Conservation (phyloP, 2,113 vertebrate species). For the Coryphaenoides rupestris region DNA sequence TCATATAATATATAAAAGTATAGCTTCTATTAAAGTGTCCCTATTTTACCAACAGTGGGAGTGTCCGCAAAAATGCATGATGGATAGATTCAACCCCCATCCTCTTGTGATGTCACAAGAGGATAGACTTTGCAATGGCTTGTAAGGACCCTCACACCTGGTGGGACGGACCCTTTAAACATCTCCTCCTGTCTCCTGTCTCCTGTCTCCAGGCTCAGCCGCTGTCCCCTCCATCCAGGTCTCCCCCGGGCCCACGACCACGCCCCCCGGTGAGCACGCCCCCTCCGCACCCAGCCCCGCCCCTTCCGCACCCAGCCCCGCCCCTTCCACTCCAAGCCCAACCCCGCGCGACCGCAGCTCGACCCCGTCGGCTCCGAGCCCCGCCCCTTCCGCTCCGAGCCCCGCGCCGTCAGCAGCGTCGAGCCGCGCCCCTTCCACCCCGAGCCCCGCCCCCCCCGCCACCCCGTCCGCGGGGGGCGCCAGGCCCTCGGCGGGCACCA, state of each 20-base stretch:
- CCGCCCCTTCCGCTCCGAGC: background rate
- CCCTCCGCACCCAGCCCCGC: slow-evolving; percentile 1
- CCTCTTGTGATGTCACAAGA: too few species aligned
- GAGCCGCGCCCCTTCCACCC: slow-evolving; percentile 9
- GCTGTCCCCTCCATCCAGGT: slow-evolving; percentile 66
- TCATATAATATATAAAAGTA: too few species aligned
- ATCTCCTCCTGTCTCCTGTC: slow-evolving; percentile 3
- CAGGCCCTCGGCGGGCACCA: slow-evolving; percentile 85
- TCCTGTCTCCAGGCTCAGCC: slow-evolving; percentile 34
- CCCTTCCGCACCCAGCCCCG: background rate
- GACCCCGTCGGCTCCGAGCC: background rate
- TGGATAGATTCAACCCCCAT: too few species aligned
- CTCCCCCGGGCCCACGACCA: slow-evolving; percentile 40
- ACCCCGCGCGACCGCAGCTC: too few species aligned
- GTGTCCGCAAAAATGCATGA: too few species aligned
- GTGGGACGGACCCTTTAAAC: too few species aligned
- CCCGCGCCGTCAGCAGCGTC: background rate
- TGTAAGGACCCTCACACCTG: too few species aligned
- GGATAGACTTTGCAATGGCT: too few species aligned
- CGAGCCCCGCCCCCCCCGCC: slow-evolving; percentile 11
- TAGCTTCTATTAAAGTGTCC: too few species aligned
- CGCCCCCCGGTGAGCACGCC: slow-evolving; percentile 36
- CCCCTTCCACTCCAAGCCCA: too few species aligned
- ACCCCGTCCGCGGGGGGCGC: slow-evolving; percentile 27
- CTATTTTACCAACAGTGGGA: too few species aligned